Conservation (phyloP, 2,888 invertebrate genomes). For the Gonocerus acuteangulatus region DNA sequence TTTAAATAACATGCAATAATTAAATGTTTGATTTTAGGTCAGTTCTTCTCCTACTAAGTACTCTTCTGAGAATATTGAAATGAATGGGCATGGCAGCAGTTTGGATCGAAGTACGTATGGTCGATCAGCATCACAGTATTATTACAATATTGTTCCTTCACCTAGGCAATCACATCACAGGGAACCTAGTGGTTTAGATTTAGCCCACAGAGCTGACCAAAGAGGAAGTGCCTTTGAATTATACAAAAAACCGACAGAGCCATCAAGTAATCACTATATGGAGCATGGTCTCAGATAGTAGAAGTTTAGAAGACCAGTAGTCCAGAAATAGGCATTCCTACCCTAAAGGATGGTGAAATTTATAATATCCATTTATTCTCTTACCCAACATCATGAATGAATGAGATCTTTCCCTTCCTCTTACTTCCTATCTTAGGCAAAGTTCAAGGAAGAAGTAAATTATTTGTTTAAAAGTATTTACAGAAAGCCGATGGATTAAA, state of each 20-base stretch:
- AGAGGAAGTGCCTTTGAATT: slow-evolving; percentile 91
- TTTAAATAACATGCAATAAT: too few relatives aligned
- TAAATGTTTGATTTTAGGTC: slow-evolving; percentile 34
- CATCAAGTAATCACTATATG: slow-evolving; percentile 40
- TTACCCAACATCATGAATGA: too few relatives aligned
- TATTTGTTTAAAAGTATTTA: too few relatives aligned
- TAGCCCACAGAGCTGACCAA: slow-evolving; percentile 82
- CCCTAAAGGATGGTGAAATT: too few relatives aligned
- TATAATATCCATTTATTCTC: too few relatives aligned
- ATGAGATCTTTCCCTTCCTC: too few relatives aligned
- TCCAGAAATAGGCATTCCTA: too few relatives aligned
- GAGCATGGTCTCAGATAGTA: slow-evolving; percentile 41
- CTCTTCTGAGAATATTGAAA: slow-evolving; percentile 37
- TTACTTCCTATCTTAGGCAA: too few relatives aligned
- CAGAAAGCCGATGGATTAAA: too few relatives aligned
- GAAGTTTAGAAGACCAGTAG: too few relatives aligned
- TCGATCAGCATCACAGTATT: slow-evolving; percentile 44
- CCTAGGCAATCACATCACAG: slow-evolving; percentile 40
- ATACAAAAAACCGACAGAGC: slow-evolving; percentile 73
- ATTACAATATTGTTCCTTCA: slow-evolving; percentile 46
- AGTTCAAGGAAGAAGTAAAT: too few relatives aligned
- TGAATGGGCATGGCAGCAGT: slow-evolving; percentile 45
- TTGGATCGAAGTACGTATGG: slow-evolving; percentile 45
- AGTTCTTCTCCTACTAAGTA: slow-evolving; percentile 39
- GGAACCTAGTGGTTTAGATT: slow-evolving; percentile 49